These are phyloP conservation scores for Eristalinus sepulchralis DNA, from an alignment of 2,888 invertebrate genomes.

Conservation along the genomic window DNA sequence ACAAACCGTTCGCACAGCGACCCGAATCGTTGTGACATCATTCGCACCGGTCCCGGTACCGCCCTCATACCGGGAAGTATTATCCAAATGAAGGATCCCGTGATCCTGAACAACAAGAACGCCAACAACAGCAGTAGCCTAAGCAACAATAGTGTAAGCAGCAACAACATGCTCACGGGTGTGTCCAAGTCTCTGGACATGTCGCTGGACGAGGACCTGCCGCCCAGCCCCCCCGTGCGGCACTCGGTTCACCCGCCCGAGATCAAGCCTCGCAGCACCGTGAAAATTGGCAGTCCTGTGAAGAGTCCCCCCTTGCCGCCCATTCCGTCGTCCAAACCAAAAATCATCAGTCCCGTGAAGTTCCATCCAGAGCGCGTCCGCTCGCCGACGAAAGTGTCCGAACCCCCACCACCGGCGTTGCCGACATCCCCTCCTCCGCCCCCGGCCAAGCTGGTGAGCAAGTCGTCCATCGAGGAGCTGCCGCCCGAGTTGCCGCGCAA, in stretches of 20 bases:
- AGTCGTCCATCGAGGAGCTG: slow-evolving; percentile 76
- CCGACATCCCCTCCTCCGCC: slow-evolving; percentile 71
- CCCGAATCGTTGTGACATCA: slow-evolving; percentile 83
- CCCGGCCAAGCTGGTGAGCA: slow-evolving; percentile 75
- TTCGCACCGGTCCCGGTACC: slow-evolving; percentile 82
- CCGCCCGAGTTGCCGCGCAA: slow-evolving; percentile 80
- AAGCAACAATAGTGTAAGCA: slow-evolving; percentile 64
- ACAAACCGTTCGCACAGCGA: slow-evolving; percentile 85
- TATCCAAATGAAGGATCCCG: slow-evolving; percentile 75
- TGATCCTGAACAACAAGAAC: slow-evolving; percentile 54
- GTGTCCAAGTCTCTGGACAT: slow-evolving; percentile 67
- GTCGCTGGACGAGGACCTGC: slow-evolving; percentile 73
- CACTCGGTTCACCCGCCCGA: slow-evolving; percentile 79
- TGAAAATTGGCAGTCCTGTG: slow-evolving; percentile 79
- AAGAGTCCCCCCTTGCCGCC: slow-evolving; percentile 80
- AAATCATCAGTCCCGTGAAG: slow-evolving; percentile 79
- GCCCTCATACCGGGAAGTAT: slow-evolving; percentile 81
- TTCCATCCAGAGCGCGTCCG: slow-evolving; percentile 78
- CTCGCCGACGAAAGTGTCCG: slow-evolving; percentile 78
- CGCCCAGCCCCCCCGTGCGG: slow-evolving; percentile 78
- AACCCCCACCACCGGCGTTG: slow-evolving; percentile 73
- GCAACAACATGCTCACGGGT: slow-evolving; percentile 54
- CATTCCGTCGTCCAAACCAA: slow-evolving; percentile 79
- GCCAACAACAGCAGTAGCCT: slow-evolving; percentile 60
- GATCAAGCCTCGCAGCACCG: slow-evolving; percentile 79